Evolutionary conservation across 2,797 vertebrate genomes (phyloP).

Genomic region (Mormyrus proboscirostris): DNA sequence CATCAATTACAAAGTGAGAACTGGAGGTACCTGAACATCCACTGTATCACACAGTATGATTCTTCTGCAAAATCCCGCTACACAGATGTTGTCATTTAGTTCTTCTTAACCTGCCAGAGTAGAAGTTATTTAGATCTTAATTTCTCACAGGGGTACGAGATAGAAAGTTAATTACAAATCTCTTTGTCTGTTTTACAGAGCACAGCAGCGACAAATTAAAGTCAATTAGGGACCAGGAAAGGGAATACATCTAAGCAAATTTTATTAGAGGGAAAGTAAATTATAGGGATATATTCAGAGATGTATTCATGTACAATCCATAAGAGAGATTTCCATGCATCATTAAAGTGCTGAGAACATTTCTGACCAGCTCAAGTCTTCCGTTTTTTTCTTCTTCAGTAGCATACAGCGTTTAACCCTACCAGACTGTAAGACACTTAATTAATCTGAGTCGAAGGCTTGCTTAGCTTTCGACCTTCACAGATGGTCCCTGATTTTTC

Average conservation of each 20-base stretch:
- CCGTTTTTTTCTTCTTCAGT: too few species aligned
- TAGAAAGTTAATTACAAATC: conserved; percentile 25
- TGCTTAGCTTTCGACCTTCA: neutral
- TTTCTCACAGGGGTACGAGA: conserved; percentile 18
- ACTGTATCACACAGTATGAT: neutral
- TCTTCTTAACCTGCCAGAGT: neutral
- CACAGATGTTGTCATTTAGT: neutral
- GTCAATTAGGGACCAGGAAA: conserved; percentile 22
- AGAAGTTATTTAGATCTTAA: neutral
- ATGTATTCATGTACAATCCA: neutral
- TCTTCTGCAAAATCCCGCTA: neutral
- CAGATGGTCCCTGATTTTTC: neutral
- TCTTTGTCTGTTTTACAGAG: conserved; percentile 24
- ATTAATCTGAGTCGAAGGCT: neutral
- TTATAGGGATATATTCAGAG: conserved; percentile 7
- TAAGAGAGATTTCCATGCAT: neutral
- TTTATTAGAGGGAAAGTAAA: conserved; percentile 18
- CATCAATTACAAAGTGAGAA: neutral
- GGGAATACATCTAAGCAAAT: conserved; percentile 23
- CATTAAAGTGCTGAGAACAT: neutral
- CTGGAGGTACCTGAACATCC: neutral
- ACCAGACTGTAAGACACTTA: neutral
- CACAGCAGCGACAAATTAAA: conserved; percentile 29
- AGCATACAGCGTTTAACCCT: neutral
- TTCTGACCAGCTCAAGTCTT: neutral